Evolutionary conservation across 2,888 invertebrate species (phyloP), one percentile per base, ranked within the genome.

Genomic region (Dusona sp.): DNA sequence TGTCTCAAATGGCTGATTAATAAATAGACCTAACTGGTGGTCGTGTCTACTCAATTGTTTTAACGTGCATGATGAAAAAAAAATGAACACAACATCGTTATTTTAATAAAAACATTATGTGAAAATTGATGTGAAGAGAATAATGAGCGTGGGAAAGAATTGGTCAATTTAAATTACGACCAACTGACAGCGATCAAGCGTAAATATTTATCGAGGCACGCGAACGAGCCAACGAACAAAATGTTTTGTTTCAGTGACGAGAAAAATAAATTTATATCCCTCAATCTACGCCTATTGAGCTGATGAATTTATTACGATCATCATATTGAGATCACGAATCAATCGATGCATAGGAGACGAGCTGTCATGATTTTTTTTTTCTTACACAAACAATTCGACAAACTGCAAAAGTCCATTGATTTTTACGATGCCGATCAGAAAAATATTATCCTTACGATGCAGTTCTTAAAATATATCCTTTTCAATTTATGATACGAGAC

Each of bases 271-370:
- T 42, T 57, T 42, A n/a, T 42, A 51, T 70, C 54, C 36, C 22
- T 80, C 83, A 86, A 86, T 86, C 78, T 68, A 74, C 16, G 73
- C 64, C 81, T 84, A 84, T 86, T 84, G 83, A 86, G 77, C 13
- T 61, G 78, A 86, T 84, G 80, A 86, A 86, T 86, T 81, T 86
- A 86, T 81, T 74, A 38, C 48, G 51, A 42, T 80, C 61, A n/a
- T 83, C 64, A 80, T n/a, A n/a, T 86, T 64, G 73, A 82, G 82
- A 85, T 74, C 79, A 74, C 74, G 64, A 79, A 79, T 85, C 74
- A 81, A 78, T 85, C 85, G 57, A 73, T 65, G 48, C 29, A 65
- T 11, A 22, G 45, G 9, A 54, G 33, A 22, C 16, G 3, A 54
- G 33, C 6, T 61, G 16, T 61, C 61, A 29, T 29, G 1, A 16